A percentile compares a stretch with the other conserved stretches of the same genome.
Conservation (phyloP, 2,888 invertebrate species). For the Arrhopalites spinosus region DNA sequence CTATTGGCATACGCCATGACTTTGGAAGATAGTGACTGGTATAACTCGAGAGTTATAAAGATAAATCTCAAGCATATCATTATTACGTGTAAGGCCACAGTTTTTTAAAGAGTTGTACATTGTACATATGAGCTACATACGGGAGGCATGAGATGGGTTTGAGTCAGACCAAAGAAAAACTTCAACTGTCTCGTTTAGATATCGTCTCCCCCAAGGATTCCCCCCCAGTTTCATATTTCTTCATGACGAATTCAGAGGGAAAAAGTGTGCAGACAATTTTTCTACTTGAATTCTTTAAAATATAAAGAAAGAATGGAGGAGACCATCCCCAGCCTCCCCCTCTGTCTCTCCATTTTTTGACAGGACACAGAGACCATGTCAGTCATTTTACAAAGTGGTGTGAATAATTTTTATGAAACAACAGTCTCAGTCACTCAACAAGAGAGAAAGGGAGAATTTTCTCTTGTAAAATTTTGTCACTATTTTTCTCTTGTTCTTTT, state of each 20-base stretch:
- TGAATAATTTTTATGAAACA: constrained; percentile 8
- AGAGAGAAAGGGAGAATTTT: background rate
- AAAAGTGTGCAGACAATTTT: constrained; percentile 10
- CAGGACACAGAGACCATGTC: constrained; percentile 6
- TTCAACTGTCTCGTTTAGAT: constrained; percentile 10
- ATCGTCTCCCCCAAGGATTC: background rate
- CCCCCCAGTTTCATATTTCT: constrained; percentile 20
- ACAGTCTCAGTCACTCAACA: background rate
- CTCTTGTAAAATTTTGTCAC: too few species aligned
- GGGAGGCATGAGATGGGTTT: too few species aligned
- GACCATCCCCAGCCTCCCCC: too few species aligned
- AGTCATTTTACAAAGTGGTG: constrained; percentile 6
- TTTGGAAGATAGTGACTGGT: background rate
- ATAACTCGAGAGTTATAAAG: too few species aligned
- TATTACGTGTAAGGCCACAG: too few species aligned
- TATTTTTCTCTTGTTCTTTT: background rate
- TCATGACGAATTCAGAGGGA: constrained; percentile 16
- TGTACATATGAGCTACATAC: too few species aligned
- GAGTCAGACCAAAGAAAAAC: background rate
- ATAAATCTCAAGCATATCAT: too few species aligned
- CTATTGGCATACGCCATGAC: background rate
- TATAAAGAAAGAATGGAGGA: background rate
- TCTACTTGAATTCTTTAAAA: constrained; percentile 16
- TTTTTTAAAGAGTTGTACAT: too few species aligned
- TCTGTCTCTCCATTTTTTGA: too few species aligned